These are phyloP conservation scores for Tenodera sinensis DNA, from an alignment of 2,888 invertebrate genomes.

Conservation along the genomic window DNA sequence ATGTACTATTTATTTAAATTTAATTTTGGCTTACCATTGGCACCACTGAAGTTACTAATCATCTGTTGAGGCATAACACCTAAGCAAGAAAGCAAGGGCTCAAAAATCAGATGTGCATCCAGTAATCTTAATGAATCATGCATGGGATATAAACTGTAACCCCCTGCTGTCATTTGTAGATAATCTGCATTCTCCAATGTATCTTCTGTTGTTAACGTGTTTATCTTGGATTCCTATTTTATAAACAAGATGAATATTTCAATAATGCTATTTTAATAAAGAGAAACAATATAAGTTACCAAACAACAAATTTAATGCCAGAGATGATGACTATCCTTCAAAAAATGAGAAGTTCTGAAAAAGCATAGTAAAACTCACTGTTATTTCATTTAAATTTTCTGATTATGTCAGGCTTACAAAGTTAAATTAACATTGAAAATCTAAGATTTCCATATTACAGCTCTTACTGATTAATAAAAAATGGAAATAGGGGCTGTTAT, in stretches of 20 bases:
- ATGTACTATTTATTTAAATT: too few relatives aligned
- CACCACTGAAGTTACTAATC: conserved; percentile 39
- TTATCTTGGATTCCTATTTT: conserved; percentile 45
- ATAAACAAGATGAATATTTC: conserved; percentile 17
- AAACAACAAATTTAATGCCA: too few relatives aligned
- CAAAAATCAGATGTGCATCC: conserved; percentile 91
- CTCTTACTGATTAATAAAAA: too few relatives aligned
- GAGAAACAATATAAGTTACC: neutral
- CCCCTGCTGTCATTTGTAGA: conserved; percentile 40
- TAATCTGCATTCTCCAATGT: conserved; percentile 39
- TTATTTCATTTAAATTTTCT: too few relatives aligned
- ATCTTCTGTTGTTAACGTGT: conserved; percentile 46
- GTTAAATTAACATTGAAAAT: too few relatives aligned
- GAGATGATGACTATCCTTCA: too few relatives aligned
- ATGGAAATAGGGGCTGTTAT: too few relatives aligned
- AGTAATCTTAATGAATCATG: conserved; percentile 79
- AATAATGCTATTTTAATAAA: neutral
- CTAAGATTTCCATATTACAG: too few relatives aligned
- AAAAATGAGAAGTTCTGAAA: too few relatives aligned
- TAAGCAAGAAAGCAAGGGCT: conserved; percentile 82
- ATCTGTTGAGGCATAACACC: conserved; percentile 90
- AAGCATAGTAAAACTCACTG: too few relatives aligned
- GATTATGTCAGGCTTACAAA: too few relatives aligned
- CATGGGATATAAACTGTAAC: conserved; percentile 68
- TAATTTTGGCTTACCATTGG: neutral